phyloP scores from a whole-genome alignment of 2,113 vertebrate species.

The Heterochromis multidens region DNA sequence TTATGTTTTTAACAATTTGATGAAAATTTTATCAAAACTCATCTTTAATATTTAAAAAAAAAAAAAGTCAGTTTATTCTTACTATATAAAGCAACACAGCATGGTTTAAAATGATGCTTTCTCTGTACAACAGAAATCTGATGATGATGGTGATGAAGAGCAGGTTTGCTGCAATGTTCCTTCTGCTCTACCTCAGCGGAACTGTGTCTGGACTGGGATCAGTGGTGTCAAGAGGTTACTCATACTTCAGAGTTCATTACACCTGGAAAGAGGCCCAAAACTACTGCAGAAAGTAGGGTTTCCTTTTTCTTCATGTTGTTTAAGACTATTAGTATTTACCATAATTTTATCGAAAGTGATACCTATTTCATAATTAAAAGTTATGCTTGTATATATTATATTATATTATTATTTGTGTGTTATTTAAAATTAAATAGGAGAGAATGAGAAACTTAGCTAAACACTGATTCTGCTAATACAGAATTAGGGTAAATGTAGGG shows the following conservation, averaged over 20 bases:
- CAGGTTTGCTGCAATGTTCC: not conserved
- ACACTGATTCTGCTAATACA: not conserved
- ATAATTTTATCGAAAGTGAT: not conserved
- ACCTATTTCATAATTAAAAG: not conserved
- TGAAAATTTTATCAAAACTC: not conserved
- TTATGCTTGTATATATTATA: not conserved
- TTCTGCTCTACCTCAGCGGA: not conserved
- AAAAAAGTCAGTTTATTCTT: not conserved
- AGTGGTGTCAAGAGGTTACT: accelerated
- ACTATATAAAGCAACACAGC: not conserved
- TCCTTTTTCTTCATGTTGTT: not conserved
- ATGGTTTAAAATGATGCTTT: not conserved
- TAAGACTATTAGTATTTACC: not conserved
- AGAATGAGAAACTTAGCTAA: not conserved
- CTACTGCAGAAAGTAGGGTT: constrained; percentile 1
- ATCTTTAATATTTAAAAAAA: not conserved
- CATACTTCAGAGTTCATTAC: accelerated
- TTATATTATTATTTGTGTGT: not conserved
- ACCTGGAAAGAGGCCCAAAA: not conserved
- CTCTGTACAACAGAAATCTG: not conserved
- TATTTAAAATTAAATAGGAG: not conserved
- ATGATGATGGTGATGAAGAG: not conserved
- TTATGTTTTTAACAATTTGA: not conserved
- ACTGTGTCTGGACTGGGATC: not conserved
- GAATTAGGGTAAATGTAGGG: too few relatives aligned